Base-by-base conservation (phyloP, 1,140 invertebrate genomes). In the Drosophila takahashii region DNA sequence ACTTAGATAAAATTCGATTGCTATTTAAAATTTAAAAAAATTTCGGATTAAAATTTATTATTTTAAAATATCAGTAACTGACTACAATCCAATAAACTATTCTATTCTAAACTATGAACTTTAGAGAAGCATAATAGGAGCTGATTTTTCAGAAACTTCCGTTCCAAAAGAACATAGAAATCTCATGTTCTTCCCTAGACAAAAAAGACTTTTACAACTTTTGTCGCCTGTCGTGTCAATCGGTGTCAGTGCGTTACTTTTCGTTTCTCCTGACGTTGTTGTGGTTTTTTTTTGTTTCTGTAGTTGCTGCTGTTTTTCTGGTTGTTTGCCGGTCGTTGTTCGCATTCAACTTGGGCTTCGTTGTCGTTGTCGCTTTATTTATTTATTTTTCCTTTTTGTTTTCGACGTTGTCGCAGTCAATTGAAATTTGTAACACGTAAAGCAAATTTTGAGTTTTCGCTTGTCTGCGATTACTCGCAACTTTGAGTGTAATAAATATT, bases 181-280 rank as follows among this genome's bases (percentile, higher is more conserved):
- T 16, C 39, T 22, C 8, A 3, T 15, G 7, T 15, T 29, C n/a
- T 48, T 48, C 3, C 13, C 13, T 0, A 10, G 29, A 13, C 6
- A 13, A 22, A 13, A 32, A 34, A 51, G 0, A 51, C 15, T 34
- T 18, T 9, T 10, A 6, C 26, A 34, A 32, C 41, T 27, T 81
- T 81, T 69, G 80, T 81, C 75, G 80, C 73, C 77, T 61, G 64
- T 15, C 58, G 50, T 52, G 79, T 73, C 77, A 78, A 81, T 78
- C 77, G 72, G 73, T 81, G 56, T 66, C 64, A 59, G 52, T 54
- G 45, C 42, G 65, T 61, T 70, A 52, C 22, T 56, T 60, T 56
- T 51, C 36, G 42, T 53, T 52, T 52, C 48, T 52, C 27, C 27
- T 60, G 60, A 26, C 47, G 32, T 22, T 41, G 34, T 41, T 77